Evolutionary conservation across 1,140 invertebrate species (phyloP).

Genomic region (Drosophila malerkotliana): DNA sequence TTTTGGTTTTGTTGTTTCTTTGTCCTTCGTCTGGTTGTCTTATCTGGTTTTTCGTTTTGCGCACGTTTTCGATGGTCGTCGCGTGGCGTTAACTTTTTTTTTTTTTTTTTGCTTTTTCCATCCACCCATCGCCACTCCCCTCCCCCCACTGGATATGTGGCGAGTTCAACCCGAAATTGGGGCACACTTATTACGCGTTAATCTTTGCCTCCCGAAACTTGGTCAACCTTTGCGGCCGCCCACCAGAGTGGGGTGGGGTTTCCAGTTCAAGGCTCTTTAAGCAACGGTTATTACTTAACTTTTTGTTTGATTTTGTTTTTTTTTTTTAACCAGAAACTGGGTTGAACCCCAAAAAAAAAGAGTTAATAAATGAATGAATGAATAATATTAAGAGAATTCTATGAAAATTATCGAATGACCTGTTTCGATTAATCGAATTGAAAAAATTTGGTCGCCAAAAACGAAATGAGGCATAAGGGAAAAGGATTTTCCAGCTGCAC

Average conservation of each 20-base stretch:
- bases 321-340: not conserved
- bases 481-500: slow-evolving; percentile 37
- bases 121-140: not conserved
- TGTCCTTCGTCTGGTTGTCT: slow-evolving; percentile 48
- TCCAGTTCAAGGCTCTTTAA: slow-evolving; percentile 63
- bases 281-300: slow-evolving; percentile 12
- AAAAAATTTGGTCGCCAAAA: slow-evolving; percentile 11
- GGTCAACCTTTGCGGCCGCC: slow-evolving; percentile 34
- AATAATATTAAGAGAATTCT: not conserved
- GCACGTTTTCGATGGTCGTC: slow-evolving; percentile 61
- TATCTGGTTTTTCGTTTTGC: slow-evolving; percentile 72
- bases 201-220: slow-evolving; percentile 27
- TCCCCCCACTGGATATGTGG: slow-evolving; percentile 25
- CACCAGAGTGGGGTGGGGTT: slow-evolving; percentile 4
- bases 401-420: slow-evolving; percentile 11
- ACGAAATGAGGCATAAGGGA: not conserved
- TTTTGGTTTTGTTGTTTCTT: slow-evolving; percentile 15
- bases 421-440: slow-evolving; percentile 46
- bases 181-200: slow-evolving; percentile 52
- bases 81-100: slow-evolving; percentile 1
- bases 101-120: not conserved
- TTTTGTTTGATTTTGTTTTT: slow-evolving; percentile 5
- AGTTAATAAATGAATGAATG: not conserved
- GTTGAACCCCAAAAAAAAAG: slow-evolving; percentile 2
- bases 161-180: slow-evolving; percentile 46